Percentiles rank a stretch among this genome's conserved stretches.
Conservation (phyloP, 2,888 invertebrate species). For the Eucera pruinosa region DNA sequence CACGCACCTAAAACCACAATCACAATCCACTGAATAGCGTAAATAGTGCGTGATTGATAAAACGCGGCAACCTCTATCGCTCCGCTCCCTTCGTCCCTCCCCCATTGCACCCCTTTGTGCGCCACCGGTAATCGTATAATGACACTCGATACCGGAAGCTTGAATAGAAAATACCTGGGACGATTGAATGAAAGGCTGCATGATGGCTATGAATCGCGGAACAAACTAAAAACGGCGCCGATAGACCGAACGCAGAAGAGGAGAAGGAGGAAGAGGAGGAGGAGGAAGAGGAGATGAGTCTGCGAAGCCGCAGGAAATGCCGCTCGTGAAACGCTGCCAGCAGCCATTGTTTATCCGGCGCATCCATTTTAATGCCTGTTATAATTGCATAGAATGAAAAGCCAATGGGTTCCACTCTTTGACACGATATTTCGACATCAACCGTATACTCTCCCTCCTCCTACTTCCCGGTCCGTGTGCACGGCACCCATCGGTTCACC, state of each 20-base stretch:
- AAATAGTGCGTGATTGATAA: no score
- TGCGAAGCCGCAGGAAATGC: constrained; percentile 37
- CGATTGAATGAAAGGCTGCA: background rate
- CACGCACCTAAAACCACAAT: no score
- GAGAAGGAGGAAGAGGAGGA: no score
- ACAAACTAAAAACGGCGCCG: constrained; percentile 12
- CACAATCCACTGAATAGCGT: no score
- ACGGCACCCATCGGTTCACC: background rate
- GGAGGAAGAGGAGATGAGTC: no score
- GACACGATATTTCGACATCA: constrained; percentile 51
- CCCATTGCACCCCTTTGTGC: background rate
- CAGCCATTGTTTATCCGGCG: constrained; percentile 43
- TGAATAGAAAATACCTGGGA: constrained; percentile 1
- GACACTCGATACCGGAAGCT: constrained; percentile 27
- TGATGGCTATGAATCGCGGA: constrained; percentile 2
- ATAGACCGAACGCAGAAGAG: no score
- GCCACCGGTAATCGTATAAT: constrained; percentile 21
- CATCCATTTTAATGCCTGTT: constrained; percentile 47
- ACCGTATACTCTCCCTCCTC: background rate
- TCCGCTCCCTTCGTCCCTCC: no score
- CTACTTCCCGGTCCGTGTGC: no score
- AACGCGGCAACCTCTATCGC: background rate
- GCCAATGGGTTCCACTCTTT: constrained; percentile 43
- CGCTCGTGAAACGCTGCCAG: constrained; percentile 23
- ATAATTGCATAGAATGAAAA: constrained; percentile 44